Evolutionary conservation across 1,140 invertebrate genomes (phyloP).

Genomic region (Drosophila sucinea): DNA sequence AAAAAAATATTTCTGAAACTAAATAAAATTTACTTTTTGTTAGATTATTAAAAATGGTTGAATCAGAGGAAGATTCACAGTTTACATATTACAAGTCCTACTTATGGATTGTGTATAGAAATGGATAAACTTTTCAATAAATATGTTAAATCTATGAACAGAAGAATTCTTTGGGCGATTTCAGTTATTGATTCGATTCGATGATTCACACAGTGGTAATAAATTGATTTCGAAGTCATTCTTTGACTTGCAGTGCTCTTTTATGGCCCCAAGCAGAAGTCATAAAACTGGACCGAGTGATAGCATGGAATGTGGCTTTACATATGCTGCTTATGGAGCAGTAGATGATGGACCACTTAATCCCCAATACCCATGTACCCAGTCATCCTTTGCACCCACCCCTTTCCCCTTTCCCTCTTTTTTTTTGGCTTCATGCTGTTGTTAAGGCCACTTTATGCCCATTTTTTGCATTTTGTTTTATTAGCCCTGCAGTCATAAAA

Average conservation of each 20-base stretch:
- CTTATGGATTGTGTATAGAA: no score
- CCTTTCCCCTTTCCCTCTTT: neutral
- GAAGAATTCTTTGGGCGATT: no score
- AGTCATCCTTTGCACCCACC: neutral
- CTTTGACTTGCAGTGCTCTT: neutral
- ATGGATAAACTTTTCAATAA: no score
- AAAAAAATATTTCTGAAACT: no score
- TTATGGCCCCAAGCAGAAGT: neutral
- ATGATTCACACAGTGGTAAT: no score
- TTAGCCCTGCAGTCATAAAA: constrained; percentile 68
- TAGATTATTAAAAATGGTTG: no score
- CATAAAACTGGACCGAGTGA: neutral
- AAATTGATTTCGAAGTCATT: no score
- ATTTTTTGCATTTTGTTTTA: constrained; percentile 59
- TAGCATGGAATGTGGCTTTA: neutral
- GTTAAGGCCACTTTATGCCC: constrained; percentile 78
- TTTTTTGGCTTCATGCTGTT: constrained; percentile 40
- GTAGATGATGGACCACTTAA: constrained; percentile 1
- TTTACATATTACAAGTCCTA: no score
- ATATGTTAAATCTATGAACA: no score
- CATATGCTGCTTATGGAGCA: neutral
- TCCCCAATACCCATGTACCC: neutral
- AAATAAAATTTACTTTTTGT: no score
- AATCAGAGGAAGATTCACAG: no score
- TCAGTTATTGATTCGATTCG: no score